Base-by-base conservation (phyloP, 92 coral and sea anemone genomes). In the Zoanthus sociatus region DNA sequence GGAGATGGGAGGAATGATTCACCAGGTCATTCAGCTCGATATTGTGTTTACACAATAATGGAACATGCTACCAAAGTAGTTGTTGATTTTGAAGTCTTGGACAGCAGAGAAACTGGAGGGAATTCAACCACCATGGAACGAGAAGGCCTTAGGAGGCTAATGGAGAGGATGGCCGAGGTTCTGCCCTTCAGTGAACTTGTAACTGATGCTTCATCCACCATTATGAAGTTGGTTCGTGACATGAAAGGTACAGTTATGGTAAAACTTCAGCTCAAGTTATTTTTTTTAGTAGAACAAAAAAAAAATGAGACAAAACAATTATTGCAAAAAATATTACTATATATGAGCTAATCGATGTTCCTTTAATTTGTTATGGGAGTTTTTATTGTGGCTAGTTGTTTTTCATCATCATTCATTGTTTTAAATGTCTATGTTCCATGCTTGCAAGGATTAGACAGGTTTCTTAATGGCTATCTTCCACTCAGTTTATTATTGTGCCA, bases 221-320 rank as follows among this genome's bases (percentile, higher is more conserved):
- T 84, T 72, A 84, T 84, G 26, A 76, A 73, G 54, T 61, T 84
- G 47, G 88, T 84, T 30, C 88, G 79, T 26, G 72, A 73, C 15
- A 58, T 74, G 73, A 68, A 21, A 68, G 73, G 73, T 68, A 68
- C 73, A 21, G 44, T 60, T 12, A 0, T 0, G 4, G 8, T 7
- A 4, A 60, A 26, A 26, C 26, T 26, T 26, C 26, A 26, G 26
- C 26, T 26, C 26, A 26, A 26, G 26, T 26, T 26, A 26, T 26
- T 26, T 26, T 26, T 26, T 26, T n/a, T n/a, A n/a, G n/a, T n/a
- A n/a, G n/a, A n/a, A n/a, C n/a, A n/a, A n/a, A 26, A 26, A 26
- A 26, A 26, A 26, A 26, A 26, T 26, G 26, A 26, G 26, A 26
- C 26, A 26, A 26, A 26, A 0, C 26, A 26, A 26, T 26, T 26